Evolutionary conservation across 2,797 vertebrate genomes (phyloP).

Genomic region (Halcyon leucocephala): DNA sequence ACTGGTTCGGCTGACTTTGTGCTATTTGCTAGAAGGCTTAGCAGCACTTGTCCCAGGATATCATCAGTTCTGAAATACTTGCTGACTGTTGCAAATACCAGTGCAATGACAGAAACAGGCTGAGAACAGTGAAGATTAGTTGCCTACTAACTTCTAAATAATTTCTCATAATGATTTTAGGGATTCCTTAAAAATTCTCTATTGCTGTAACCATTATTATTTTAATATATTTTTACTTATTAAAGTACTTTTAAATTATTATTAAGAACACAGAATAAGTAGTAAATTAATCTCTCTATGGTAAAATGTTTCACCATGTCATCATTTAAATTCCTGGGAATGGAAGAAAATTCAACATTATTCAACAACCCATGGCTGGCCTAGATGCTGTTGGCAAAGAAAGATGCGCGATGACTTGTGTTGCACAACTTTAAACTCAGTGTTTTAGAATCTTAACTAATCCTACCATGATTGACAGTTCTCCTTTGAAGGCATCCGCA

Average conservation of each 20-base stretch:
- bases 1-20: background rate
- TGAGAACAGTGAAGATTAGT: background rate
- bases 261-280: background rate
- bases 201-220: background rate
- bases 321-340: background rate
- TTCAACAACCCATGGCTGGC: background rate
- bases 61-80: background rate
- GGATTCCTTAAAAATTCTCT: background rate
- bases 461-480: slow-evolving; percentile 89
- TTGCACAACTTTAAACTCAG: background rate
- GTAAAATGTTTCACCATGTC: background rate
- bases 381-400: background rate
- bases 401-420: background rate
- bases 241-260: background rate
- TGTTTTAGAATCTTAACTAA: background rate
- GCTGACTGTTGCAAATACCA: background rate
- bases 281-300: background rate
- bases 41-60: background rate
- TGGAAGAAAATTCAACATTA: background rate
- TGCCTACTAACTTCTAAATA: background rate
- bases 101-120: background rate
- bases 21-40: background rate
- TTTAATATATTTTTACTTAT: background rate
- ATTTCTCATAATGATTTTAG: background rate
- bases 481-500: slow-evolving; percentile 71